phyloP scores from a whole-genome alignment of 2,113 vertebrate genomes.

The Otocyon megalotis region DNA sequence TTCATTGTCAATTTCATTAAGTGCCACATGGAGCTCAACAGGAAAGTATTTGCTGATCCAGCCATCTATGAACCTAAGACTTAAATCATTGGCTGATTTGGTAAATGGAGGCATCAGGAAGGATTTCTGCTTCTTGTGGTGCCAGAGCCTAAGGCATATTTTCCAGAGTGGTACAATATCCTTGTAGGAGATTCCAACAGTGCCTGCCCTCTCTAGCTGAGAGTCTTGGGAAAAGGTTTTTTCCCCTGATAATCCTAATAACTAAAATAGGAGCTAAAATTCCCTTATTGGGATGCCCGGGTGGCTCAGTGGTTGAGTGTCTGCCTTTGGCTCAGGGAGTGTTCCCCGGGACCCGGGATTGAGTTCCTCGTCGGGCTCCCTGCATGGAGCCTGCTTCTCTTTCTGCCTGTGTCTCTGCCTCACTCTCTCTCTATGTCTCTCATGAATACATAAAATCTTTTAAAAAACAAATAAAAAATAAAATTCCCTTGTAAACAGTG shows the following conservation, averaged over 20 bases:
- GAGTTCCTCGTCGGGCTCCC: too few species aligned
- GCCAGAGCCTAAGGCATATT: conserved; percentile 93
- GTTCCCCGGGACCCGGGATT: too few species aligned
- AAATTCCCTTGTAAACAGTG: not conserved
- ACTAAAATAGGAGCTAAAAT: not conserved
- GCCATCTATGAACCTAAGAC: conserved; percentile 94
- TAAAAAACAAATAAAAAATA: too few species aligned
- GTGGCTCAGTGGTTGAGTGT: too few species aligned
- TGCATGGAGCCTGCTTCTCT: too few species aligned
- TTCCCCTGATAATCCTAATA: rapidly evolving
- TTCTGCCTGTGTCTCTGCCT: too few species aligned
- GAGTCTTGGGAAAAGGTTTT: rapidly evolving
- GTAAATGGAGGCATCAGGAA: conserved; percentile 91
- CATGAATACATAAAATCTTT: too few species aligned
- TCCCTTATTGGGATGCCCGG: too few species aligned
- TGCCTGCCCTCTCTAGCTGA: too few species aligned
- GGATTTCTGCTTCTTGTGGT: conserved; percentile 91
- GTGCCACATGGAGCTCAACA: conserved; percentile 93
- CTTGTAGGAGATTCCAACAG: conserved; percentile 82
- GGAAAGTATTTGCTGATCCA: conserved; percentile 91
- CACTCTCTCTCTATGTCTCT: too few species aligned
- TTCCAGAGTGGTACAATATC: conserved; percentile 90
- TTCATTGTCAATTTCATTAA: conserved; percentile 91
- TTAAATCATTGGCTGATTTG: conserved; percentile 89
- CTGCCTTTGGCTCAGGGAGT: too few species aligned